Conservation (phyloP, 2,888 invertebrate genomes). For the Hemistola chrysoprasaria region DNA sequence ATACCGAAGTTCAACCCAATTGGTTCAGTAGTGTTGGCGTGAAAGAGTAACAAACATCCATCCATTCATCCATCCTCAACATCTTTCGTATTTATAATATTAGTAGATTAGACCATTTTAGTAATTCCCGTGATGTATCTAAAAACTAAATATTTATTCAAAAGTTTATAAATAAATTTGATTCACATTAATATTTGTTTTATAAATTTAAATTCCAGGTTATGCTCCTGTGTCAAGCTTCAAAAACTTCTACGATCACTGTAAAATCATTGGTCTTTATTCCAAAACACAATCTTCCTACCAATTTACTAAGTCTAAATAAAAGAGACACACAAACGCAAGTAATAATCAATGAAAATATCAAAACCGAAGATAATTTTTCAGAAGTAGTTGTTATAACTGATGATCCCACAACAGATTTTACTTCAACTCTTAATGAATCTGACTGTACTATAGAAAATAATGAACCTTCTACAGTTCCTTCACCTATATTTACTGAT, state of each 20-base stretch:
- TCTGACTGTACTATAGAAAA: not conserved
- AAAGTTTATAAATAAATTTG: too few relatives aligned
- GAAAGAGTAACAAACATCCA: too few relatives aligned
- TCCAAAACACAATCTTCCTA: not conserved
- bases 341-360: too few relatives aligned
- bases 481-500: not conserved
- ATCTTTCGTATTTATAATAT: too few relatives aligned
- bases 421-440: not conserved
- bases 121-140: too few relatives aligned
- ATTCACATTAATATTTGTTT: not conserved
- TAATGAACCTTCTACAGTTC: constrained; percentile 4
- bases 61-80: too few relatives aligned
- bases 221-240: constrained; percentile 19
- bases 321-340: too few relatives aligned
- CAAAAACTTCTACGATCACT: constrained; percentile 19
- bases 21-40: too few relatives aligned
- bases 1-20: too few relatives aligned
- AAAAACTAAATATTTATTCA: too few relatives aligned
- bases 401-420: not conserved
- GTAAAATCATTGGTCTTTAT: constrained; percentile 20
- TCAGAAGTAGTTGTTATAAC: not conserved
- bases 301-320: not conserved
- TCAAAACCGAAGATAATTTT: too few relatives aligned
- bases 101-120: too few relatives aligned
- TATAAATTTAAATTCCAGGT: constrained; percentile 27